A percentile compares a stretch with the other conserved stretches of the same genome.
phyloP scores from a whole-genome alignment of 2,797 vertebrate genomes.

The Hylomyscus alleni region DNA sequence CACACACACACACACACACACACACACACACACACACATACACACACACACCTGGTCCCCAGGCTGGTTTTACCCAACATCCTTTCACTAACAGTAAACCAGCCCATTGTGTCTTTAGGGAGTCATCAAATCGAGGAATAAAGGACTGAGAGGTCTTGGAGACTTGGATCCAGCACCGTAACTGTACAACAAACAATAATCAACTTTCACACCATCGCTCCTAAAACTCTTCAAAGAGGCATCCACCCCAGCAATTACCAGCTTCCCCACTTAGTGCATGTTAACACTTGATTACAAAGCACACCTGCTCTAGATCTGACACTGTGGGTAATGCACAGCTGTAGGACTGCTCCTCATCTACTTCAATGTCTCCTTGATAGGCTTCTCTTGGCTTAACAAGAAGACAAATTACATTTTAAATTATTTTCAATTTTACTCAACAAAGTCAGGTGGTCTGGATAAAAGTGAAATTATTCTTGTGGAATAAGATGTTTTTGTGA shows the following conservation, averaged over 20 bases:
- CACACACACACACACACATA: too few species aligned
- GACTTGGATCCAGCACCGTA: background rate
- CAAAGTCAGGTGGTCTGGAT: background rate
- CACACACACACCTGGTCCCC: background rate
- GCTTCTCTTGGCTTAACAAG: constrained; percentile 3
- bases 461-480: constrained; percentile 20
- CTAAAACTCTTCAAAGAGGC: background rate
- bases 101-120: background rate
- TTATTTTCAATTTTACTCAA: constrained; percentile 56
- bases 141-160: background rate
- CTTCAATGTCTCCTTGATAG: background rate
- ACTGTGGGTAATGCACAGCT: background rate
- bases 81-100: background rate
- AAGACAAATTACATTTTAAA: constrained; percentile 51
- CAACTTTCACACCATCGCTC: background rate
- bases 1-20: too few species aligned
- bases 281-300: background rate
- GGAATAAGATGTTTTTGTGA: background rate
- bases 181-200: background rate
- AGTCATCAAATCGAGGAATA: background rate
- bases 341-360: background rate
- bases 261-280: background rate
- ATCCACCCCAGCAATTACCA: background rate
- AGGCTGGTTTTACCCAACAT: background rate
- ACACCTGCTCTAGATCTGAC: background rate